Evolutionary conservation across 2,113 vertebrate species (phyloP).

Genomic region (Ictalurus furcatus): DNA sequence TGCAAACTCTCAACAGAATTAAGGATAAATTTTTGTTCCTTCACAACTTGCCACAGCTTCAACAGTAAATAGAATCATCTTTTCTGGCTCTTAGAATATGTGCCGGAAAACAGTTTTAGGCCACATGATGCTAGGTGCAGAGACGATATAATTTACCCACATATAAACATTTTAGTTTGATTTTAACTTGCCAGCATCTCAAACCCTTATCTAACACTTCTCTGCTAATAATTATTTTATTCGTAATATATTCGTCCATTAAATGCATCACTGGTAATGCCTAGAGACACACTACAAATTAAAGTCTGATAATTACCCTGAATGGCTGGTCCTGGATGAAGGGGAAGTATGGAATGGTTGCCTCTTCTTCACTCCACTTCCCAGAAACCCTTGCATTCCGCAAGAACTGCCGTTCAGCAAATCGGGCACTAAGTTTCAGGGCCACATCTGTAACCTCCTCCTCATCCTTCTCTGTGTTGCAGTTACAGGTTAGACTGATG

Average conservation of each 20-base stretch:
- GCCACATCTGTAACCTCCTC: conserved; percentile 83
- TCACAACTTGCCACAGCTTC: background rate
- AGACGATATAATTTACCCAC: background rate
- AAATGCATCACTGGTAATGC: too few relatives aligned
- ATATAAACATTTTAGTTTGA: background rate
- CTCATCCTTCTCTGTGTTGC: conserved; percentile 72
- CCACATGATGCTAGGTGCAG: background rate
- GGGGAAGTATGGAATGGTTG: conserved; percentile 89
- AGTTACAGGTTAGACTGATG: conserved; percentile 90
- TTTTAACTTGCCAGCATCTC: background rate
- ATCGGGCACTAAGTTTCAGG: conserved; percentile 91
- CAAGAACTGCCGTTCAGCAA: conserved; percentile 87
- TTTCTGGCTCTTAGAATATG: background rate
- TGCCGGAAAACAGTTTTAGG: background rate
- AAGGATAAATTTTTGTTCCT: background rate
- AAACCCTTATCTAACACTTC: too few relatives aligned
- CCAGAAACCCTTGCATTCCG: conserved; percentile 87
- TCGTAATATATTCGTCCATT: too few relatives aligned
- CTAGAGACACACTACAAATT: conserved; percentile 7
- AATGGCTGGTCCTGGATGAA: conserved; percentile 98
- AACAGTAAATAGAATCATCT: background rate
- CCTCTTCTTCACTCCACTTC: conserved; percentile 89
- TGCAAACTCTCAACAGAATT: background rate
- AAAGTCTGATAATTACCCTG: conserved; percentile 77
- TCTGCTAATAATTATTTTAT: too few relatives aligned